Evolutionary conservation across 2,113 vertebrate genomes (phyloP).

Genomic region (Phylloscopus whistleri): DNA sequence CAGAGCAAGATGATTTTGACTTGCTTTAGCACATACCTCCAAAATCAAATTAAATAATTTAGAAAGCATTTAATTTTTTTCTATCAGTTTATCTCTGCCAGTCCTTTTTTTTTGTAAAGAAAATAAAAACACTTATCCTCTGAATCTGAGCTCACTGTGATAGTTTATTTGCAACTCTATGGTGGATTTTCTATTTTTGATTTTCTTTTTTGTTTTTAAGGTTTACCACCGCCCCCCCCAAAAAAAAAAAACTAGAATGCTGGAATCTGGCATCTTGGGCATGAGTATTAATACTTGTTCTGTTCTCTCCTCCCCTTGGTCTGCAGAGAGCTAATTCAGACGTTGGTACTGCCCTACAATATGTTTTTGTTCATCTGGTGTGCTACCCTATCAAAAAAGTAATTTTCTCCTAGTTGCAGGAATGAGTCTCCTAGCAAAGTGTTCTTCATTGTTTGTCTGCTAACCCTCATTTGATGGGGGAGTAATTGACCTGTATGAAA

Average conservation of each 20-base stretch:
- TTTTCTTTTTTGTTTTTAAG: background rate
- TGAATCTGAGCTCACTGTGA: background rate
- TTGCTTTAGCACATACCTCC: background rate
- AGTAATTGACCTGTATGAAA: background rate
- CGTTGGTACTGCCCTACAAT: background rate
- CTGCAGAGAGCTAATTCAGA: background rate
- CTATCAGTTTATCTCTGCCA: background rate
- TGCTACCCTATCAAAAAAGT: background rate
- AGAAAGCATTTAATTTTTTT: background rate
- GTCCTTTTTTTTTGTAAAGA: background rate
- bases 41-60: background rate
- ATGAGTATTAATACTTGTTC: background rate
- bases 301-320: background rate
- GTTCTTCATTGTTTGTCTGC: background rate
- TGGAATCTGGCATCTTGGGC: background rate
- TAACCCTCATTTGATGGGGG: background rate
- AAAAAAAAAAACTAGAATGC: background rate
- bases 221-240: accelerated
- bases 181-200: background rate
- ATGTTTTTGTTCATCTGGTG: background rate
- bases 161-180: background rate
- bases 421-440: background rate
- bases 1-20: background rate
- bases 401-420: background rate
- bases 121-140: background rate